phyloP scores from a whole-genome alignment of 2,113 vertebrate genomes.

The Anolis carolinensis region DNA sequence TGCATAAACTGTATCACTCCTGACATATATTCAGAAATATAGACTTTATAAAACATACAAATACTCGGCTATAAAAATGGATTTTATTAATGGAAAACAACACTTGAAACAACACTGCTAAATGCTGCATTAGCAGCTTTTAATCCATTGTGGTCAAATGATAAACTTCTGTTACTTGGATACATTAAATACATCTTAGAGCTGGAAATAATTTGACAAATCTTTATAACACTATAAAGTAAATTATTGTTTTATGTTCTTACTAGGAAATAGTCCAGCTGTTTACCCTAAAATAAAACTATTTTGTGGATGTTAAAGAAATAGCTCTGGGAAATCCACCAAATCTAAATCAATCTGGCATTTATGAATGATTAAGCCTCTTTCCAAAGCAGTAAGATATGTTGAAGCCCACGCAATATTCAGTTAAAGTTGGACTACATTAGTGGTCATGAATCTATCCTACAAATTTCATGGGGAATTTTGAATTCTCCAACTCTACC shows the following conservation, averaged over 20 bases:
- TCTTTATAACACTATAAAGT: constrained; percentile 71
- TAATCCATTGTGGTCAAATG: constrained; percentile 74
- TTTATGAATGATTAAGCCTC: constrained; percentile 43
- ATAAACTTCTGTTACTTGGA: constrained; percentile 75
- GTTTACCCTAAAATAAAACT: constrained; percentile 62
- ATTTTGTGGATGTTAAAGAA: constrained; percentile 46
- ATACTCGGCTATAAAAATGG: constrained; percentile 41
- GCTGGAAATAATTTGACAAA: constrained; percentile 76
- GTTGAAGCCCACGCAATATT: constrained; percentile 26
- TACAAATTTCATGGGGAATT: too few relatives aligned
- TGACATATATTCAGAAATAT: constrained; percentile 41
- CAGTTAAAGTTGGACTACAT: too few relatives aligned
- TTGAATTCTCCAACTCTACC: too few relatives aligned
- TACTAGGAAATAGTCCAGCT: constrained; percentile 62
- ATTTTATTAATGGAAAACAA: constrained; percentile 72
- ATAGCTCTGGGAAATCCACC: constrained; percentile 64
- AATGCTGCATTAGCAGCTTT: constrained; percentile 74
- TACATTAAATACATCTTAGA: constrained; percentile 75
- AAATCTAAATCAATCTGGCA: constrained; percentile 46
- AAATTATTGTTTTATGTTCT: constrained; percentile 64
- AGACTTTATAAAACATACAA: constrained; percentile 46
- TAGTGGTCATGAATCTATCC: too few relatives aligned
- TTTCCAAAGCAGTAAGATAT: constrained; percentile 46
- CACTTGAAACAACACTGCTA: constrained; percentile 73
- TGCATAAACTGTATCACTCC: constrained; percentile 30